Base-by-base conservation (phyloP, 2,888 invertebrate species). In the Autographa gamma region DNA sequence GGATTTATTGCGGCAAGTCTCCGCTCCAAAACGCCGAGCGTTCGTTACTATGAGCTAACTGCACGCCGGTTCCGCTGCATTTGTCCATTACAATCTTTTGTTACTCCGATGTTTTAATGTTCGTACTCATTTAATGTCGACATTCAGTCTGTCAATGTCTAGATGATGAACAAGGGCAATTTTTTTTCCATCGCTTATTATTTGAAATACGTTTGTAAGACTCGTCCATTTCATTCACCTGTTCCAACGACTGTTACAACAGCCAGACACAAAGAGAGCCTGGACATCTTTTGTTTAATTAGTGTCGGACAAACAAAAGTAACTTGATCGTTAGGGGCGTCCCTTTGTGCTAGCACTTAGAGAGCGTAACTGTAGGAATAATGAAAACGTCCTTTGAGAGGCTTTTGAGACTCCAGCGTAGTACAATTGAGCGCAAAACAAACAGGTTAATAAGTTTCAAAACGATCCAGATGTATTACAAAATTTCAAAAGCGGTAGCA, bases 1-100 rank as follows among this genome's bases (percentile, higher is more conserved):
- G 95, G 95, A 95, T 95, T 95, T 95, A 91, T 95, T 95, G 95
- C 95, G 94, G 94, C 95, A 95, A 95, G 94, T 92, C 94, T 90
- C 94, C 95, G 95, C 94, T 95, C 95, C 95, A 94, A 95, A 94
- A 95, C 93, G 89, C 89, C 90, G 91, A 91, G 90, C 90, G 90
- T 88, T 92, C 85, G 93, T 93, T 93, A 91, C 93, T 93, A 91
- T 94, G 93, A 94, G 92, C 93, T 92, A 92, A 93, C 93, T 93
- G 91, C 93, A 92, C 90, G 91, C 88, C 87, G 90, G 93, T 93
- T 94, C 94, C 93, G 93, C 92, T 94, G 94, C 94, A 94, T 92
- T 94, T 92, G 91, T 87, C 88, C 88, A 90, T 90, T 89, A 87
- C 76, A 85, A 85, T 86, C 90, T 91, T 90, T 92, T 91, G 88